Percentiles rank a stretch among this genome's conserved stretches.
Conservation (phyloP, 2,888 invertebrate genomes). For the Hyalella azteca region DNA sequence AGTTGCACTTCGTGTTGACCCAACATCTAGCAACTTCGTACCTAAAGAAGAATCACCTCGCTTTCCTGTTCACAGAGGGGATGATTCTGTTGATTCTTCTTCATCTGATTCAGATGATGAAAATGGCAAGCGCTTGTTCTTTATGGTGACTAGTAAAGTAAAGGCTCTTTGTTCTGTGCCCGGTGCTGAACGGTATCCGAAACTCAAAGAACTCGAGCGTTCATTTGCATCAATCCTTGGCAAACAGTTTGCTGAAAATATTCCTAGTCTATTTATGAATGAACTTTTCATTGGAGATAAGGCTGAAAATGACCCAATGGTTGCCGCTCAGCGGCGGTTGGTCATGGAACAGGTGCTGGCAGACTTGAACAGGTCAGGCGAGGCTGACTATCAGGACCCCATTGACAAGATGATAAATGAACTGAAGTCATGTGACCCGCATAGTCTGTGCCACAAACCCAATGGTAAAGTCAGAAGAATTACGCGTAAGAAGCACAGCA, state of each 20-base stretch:
- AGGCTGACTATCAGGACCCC: conserved; percentile 12
- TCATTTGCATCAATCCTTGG: conserved; percentile 10
- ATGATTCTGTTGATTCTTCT: conserved; percentile 12
- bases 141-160: conserved; percentile 17
- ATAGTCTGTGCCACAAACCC: background rate
- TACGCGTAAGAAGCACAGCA: background rate
- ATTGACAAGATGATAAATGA: conserved; percentile 5
- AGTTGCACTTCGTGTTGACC: background rate
- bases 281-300: background rate
- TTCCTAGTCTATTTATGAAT: background rate
- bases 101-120: conserved; percentile 29
- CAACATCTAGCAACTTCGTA: background rate
- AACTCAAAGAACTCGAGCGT: background rate
- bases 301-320: background rate
- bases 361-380: conserved; percentile 13
- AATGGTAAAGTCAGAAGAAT: conserved; percentile 1
- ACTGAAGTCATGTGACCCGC: background rate
- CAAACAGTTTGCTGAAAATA: background rate
- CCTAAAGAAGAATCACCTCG: background rate
- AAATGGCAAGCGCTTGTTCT: conserved; percentile 13
- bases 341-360: background rate
- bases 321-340: background rate
- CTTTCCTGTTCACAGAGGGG: background rate
- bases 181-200: conserved; percentile 15
- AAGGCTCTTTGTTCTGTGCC: conserved; percentile 29